Conservation (phyloP, 2,113 vertebrate genomes). For the Melanostigma gelatinosum region DNA sequence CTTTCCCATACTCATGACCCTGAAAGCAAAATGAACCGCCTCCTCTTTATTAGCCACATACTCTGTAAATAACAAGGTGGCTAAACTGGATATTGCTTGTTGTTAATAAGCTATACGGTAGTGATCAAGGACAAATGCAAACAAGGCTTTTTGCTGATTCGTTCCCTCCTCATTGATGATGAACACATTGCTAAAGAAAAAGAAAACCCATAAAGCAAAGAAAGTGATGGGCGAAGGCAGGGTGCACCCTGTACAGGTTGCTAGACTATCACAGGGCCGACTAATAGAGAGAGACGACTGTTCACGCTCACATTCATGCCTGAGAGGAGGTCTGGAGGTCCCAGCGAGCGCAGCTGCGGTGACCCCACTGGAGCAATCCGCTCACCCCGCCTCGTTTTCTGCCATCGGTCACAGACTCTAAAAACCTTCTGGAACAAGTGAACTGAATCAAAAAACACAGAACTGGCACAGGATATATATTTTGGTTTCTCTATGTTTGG, state of each 20-base stretch:
- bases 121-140: neutral
- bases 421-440: constrained; percentile 3
- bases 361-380: neutral
- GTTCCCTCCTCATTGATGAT: neutral
- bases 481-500: constrained; percentile 38
- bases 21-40: neutral
- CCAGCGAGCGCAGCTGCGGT: neutral
- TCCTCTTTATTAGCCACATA: neutral
- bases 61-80: neutral
- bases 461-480: constrained; percentile 22
- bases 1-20: neutral
- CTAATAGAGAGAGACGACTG: neutral
- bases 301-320: too few species aligned
- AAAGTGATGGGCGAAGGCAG: neutral
- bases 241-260: too few species aligned
- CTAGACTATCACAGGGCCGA: too few species aligned
- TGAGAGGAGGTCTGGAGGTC: neutral
- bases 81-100: neutral
- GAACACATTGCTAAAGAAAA: neutral
- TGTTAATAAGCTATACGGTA: neutral
- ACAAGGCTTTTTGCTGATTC: neutral
- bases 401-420: neutral
- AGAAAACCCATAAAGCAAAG: neutral
- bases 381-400: neutral
- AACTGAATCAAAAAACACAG: neutral